Evolutionary conservation across 2,888 invertebrate species (phyloP).

Genomic region (Andrena bucephala): DNA sequence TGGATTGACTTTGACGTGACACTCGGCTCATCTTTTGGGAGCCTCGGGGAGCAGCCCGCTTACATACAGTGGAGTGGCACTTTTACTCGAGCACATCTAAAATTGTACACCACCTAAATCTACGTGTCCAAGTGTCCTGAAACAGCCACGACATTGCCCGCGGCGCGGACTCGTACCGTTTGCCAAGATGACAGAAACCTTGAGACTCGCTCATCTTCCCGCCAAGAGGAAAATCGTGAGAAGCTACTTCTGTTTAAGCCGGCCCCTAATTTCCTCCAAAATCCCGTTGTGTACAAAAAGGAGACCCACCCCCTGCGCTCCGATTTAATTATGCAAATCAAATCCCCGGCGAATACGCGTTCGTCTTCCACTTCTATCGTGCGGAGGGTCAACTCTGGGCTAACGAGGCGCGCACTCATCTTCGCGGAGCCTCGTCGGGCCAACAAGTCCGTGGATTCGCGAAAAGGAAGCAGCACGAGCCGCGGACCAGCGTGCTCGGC

Average conservation of each 20-base stretch:
- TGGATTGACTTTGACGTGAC: not conserved
- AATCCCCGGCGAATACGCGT: not conserved
- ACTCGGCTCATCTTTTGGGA: not conserved
- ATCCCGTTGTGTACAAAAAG: not conserved
- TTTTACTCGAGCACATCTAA: conserved; percentile 3
- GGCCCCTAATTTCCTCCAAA: not conserved
- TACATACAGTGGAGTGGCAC: not conserved
- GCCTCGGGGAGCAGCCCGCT: not conserved
- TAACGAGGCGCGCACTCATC: not conserved
- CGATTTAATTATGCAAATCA: conserved; percentile 6
- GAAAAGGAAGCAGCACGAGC: not conserved
- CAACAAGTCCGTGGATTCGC: not conserved
- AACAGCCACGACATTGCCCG: not conserved
- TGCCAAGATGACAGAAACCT: not conserved
- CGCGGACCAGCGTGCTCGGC: not conserved
- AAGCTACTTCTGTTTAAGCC: too few species aligned
- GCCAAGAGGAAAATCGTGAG: not conserved
- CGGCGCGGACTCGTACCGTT: not conserved
- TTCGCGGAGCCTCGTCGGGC: not conserved
- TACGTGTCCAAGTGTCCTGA: conserved; percentile 1
- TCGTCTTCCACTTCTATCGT: not conserved
- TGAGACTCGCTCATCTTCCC: not conserved
- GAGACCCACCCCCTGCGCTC: not conserved
- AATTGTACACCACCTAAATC: not conserved
- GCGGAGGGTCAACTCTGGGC: not conserved